phyloP scores from a whole-genome alignment of 1,140 invertebrate genomes.

The Batillaria attramentaria region DNA sequence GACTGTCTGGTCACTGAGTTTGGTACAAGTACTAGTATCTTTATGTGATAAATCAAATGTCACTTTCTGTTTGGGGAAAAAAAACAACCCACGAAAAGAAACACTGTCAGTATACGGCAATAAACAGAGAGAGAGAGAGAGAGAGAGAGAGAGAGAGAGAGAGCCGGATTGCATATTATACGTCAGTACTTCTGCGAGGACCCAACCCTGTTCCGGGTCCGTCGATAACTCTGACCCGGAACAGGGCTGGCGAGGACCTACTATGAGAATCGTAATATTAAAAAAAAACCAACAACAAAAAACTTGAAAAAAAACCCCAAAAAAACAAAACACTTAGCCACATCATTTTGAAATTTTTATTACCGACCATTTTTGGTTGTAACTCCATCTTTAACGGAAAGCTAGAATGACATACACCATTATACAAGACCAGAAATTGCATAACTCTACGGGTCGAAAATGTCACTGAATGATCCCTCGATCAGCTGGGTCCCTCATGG shows the following conservation, averaged over 20 bases:
- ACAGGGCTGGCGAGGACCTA: no score
- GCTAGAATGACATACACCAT: not conserved
- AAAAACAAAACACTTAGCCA: not conserved
- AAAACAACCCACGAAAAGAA: no score
- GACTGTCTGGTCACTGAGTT: no score
- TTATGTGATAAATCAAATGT: not conserved
- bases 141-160: no score
- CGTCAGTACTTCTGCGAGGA: no score
- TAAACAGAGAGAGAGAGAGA: no score
- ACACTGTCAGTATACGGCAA: no score
- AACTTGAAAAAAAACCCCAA: not conserved
- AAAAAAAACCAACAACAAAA: not conserved
- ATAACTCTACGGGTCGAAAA: not conserved
- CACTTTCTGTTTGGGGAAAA: not conserved
- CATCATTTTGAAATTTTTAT: not conserved
- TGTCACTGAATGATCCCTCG: not conserved
- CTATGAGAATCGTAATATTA: not conserved
- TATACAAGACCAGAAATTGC: not conserved
- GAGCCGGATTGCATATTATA: no score
- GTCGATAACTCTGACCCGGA: no score
- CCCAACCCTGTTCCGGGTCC: no score
- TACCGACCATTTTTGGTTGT: not conserved
- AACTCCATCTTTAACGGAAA: not conserved
- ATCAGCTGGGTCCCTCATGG: not conserved
- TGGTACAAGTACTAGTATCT: no score